Evolutionary conservation across 2,797 vertebrate species (phyloP).

Genomic region (Hyperoplus lanceolatus): DNA sequence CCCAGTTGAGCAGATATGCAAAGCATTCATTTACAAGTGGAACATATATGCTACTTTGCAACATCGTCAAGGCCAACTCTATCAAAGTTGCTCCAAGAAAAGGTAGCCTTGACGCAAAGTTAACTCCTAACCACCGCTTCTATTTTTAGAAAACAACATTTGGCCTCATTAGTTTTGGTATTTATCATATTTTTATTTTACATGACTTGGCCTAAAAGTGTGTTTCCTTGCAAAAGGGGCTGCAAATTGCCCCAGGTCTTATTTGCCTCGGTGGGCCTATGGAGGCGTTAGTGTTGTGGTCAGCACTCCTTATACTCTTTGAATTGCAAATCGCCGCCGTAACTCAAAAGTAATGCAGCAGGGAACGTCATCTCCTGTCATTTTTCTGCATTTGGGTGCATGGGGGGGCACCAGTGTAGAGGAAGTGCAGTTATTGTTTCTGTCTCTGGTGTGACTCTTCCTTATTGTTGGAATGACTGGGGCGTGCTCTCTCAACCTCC

Average conservation of each 20-base stretch:
- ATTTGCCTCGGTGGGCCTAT: constrained; percentile 84
- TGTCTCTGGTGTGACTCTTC: constrained; percentile 81
- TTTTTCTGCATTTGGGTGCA: constrained; percentile 88
- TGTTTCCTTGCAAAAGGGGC: constrained; percentile 77
- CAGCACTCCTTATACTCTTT: constrained; percentile 87
- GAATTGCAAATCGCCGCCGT: constrained; percentile 87
- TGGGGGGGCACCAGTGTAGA: constrained; percentile 77
- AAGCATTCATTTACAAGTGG: constrained; percentile 73
- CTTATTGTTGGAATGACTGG: constrained; percentile 82
- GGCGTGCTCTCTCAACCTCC: constrained; percentile 76
- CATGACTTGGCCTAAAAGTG: constrained; percentile 84
- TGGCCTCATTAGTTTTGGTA: constrained; percentile 82
- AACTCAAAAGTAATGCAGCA: constrained; percentile 88
- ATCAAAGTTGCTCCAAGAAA: constrained; percentile 70
- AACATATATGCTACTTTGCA: constrained; percentile 67
- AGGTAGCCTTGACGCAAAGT: constrained; percentile 75
- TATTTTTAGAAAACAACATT: constrained; percentile 83
- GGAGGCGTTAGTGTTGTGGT: constrained; percentile 84
- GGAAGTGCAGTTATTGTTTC: constrained; percentile 86
- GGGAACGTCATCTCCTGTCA: constrained; percentile 84
- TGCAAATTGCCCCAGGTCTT: constrained; percentile 84
- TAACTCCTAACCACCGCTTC: constrained; percentile 56
- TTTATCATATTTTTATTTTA: constrained; percentile 86
- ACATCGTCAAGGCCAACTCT: constrained; percentile 71
- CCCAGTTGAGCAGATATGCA: constrained; percentile 78